Conservation (phyloP, 2,888 invertebrate genomes). For the Pegoplata infirma region DNA sequence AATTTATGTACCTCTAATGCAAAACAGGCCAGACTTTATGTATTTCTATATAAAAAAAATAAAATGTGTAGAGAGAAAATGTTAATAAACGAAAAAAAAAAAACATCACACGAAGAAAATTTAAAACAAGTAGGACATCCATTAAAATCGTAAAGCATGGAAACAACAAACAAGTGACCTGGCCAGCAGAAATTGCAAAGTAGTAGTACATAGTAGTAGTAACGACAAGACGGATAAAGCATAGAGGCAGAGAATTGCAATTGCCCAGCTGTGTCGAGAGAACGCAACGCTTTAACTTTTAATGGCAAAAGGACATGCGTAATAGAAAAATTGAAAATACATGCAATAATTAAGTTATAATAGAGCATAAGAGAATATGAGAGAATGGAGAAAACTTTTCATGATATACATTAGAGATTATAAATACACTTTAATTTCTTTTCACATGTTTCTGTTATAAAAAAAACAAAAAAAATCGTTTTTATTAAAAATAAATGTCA, state of each 20-base stretch:
- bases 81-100: not conserved
- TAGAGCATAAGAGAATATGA: not conserved
- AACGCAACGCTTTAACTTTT: not conserved
- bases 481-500: no score
- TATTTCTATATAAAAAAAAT: no score
- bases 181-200: slow-evolving; percentile 30
- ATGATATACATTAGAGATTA: not conserved
- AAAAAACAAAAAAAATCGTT: no score
- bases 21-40: slow-evolving; percentile 13
- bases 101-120: not conserved
- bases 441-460: no score
- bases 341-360: not conserved
- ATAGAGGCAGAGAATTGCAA: slow-evolving; percentile 3
- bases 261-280: slow-evolving; percentile 23
- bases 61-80: not conserved
- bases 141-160: slow-evolving; percentile 40
- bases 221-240: not conserved
- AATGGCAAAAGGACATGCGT: slow-evolving; percentile 50
- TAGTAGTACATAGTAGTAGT: not conserved
- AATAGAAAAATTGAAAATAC: slow-evolving; percentile 23
- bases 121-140: slow-evolving; percentile 52
- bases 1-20: not conserved
- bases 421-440: no score
- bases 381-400: not conserved
- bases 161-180: slow-evolving; percentile 42